These are phyloP conservation scores for Mareca penelope DNA, from an alignment of 2,797 vertebrate species.

Conservation along the genomic window DNA sequence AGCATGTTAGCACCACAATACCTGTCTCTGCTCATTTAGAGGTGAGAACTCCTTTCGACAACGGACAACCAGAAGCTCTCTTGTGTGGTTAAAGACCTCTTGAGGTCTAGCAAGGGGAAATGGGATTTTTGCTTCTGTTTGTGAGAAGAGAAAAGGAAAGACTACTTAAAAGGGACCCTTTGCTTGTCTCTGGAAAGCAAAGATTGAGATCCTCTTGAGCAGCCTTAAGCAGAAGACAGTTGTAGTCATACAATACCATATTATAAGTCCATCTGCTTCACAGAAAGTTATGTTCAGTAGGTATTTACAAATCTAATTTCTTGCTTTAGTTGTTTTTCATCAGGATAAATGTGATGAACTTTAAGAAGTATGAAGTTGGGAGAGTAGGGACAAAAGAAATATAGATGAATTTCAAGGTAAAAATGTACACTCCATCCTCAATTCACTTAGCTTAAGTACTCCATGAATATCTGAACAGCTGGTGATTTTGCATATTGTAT, in stretches of 20 bases:
- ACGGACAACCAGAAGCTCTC: background rate
- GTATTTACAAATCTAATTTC: conserved; percentile 18
- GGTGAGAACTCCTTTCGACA: background rate
- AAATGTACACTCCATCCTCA: conserved; percentile 13
- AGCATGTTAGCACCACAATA: background rate
- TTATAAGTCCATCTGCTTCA: background rate
- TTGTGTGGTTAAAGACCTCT: background rate
- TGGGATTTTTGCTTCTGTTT: background rate
- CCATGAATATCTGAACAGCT: conserved; percentile 54
- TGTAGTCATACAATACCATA: background rate
- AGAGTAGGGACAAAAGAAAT: background rate
- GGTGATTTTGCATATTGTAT: conserved; percentile 56
- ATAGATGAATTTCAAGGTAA: conserved; percentile 34
- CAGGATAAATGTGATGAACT: conserved; percentile 28
- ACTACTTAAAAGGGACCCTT: background rate
- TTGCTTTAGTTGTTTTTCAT: conserved; percentile 37
- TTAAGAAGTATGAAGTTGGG: background rate
- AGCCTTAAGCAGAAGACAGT: background rate
- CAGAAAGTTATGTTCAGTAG: conserved; percentile 22
- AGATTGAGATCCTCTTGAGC: background rate
- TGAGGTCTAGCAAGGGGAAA: background rate
- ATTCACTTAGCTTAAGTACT: conserved; percentile 38
- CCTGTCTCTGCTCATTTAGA: background rate
- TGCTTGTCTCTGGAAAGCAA: background rate
- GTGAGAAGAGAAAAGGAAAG: background rate